phyloP scores from a whole-genome alignment of 2,113 vertebrate species.

The Myotis lucifugus region DNA sequence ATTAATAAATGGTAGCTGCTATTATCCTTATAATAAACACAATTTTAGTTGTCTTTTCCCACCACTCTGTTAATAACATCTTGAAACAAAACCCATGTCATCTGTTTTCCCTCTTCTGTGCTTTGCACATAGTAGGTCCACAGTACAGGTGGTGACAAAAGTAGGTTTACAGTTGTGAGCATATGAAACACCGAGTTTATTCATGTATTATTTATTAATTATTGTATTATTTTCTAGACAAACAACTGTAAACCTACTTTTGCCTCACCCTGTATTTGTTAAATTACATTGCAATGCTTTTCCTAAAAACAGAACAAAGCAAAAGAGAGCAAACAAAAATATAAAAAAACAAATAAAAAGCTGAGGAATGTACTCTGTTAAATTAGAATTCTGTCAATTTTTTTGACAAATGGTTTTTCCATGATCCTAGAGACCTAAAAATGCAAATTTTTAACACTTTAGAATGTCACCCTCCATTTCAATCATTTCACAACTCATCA shows the following conservation, averaged over 20 bases:
- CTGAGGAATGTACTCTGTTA: not conserved
- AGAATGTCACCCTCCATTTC: not conserved
- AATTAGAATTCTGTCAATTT: not conserved
- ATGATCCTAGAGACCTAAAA: not conserved
- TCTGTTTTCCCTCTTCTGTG: not conserved
- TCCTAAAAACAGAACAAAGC: not conserved
- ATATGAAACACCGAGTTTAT: not conserved
- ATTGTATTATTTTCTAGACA: not conserved
- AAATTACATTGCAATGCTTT: not conserved
- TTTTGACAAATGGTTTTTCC: not conserved
- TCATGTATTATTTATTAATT: not conserved
- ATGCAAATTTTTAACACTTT: not conserved
- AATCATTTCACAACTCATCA: conserved; percentile 53
- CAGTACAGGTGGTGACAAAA: not conserved
- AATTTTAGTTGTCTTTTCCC: not conserved
- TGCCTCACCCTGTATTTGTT: not conserved
- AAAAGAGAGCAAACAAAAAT: not conserved
- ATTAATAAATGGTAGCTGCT: not conserved
- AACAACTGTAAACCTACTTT: not conserved
- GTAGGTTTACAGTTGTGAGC: not conserved
- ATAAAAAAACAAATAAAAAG: not conserved
- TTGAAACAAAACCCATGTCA: not conserved
- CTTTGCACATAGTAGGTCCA: not conserved
- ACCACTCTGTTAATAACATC: not conserved
- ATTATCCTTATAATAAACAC: not conserved